Evolutionary conservation across 2,113 vertebrate genomes (phyloP).

Genomic region (Cyanoramphus novaezelandiae): DNA sequence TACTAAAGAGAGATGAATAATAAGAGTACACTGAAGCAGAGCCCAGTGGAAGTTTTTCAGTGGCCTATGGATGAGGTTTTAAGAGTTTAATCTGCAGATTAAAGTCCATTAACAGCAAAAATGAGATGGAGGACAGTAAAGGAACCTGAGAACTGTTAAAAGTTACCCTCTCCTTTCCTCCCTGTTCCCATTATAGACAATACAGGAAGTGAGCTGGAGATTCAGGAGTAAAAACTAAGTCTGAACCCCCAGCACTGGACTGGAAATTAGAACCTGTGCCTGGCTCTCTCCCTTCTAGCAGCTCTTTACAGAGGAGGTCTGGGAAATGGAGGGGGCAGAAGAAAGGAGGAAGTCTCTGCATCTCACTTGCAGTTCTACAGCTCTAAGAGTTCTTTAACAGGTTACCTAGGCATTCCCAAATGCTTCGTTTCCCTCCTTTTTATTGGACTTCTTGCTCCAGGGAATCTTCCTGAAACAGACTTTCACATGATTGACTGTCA

Average conservation of each 20-base stretch:
- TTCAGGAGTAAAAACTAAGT: background rate
- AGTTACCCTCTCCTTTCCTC: background rate
- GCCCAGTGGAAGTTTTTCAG: background rate
- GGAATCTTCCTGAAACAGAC: background rate
- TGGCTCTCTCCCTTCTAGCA: background rate
- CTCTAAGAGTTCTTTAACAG: background rate
- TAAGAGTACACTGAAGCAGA: background rate
- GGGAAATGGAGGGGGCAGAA: background rate
- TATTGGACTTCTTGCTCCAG: background rate
- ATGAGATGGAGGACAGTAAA: background rate
- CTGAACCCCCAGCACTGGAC: rapidly evolving
- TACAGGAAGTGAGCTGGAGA: background rate
- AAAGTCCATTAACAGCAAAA: background rate
- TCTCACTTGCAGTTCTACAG: background rate
- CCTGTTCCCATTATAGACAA: rapidly evolving
- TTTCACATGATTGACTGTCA: background rate
- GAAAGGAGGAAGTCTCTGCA: background rate
- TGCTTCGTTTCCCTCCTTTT: background rate
- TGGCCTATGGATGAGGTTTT: background rate
- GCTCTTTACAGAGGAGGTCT: rapidly evolving
- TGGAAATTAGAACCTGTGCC: background rate
- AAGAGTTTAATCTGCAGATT: background rate
- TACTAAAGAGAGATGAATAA: background rate
- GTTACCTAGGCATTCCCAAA: background rate
- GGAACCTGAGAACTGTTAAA: background rate